Base-by-base conservation (phyloP, 2,113 vertebrate species). In the Embiotoca jacksoni region DNA sequence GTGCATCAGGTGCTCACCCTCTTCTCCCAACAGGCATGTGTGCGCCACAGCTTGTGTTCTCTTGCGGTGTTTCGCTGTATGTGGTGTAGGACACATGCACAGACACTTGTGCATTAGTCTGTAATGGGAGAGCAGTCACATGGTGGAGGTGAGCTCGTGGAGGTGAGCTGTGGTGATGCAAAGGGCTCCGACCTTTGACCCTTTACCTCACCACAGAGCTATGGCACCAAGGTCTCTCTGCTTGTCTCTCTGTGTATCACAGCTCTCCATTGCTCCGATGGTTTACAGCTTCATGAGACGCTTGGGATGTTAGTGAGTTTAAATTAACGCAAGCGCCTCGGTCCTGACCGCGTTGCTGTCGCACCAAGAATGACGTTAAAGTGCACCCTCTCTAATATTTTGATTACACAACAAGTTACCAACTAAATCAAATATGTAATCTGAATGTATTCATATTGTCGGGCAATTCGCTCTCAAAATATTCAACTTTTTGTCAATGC, bases 101-200 rank as follows among this genome's bases (percentile, higher is more conserved):
- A 44, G 10, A 50, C 61, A 54, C 30, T 7, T 16, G 7, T 46
- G 59, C 14, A 13, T 67, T 6, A 3, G 30, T 7, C 16, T 16
- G 58, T 69, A 81, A 86, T 46, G 32, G 37, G 75, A 82, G 72
- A 61, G 58, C 4, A 1, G 60, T 62, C 65, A 72, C 47, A 74
- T 15, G 53, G 49, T 6, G 1, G 65, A 73, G 47, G 50, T 78
- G 69, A 70, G 50, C 44, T 71, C 31, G 53, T 44, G 46, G 75
- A 78, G 66, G 64, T 67, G 59, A 59, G 30, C 23, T 23, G 23
- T 23, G 23, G 23, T 23, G 75, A 72, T 56, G 41, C 39, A 3
- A 58, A 50, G 13, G 39, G 23, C 37, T 61, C 35, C 16, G 8
- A 74, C 78, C 79, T 81, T 41, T 78, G 71, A 87, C 80, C 80